Evolutionary conservation across 2,888 invertebrate species (phyloP).

Genomic region (Leptinotarsa haldemani): DNA sequence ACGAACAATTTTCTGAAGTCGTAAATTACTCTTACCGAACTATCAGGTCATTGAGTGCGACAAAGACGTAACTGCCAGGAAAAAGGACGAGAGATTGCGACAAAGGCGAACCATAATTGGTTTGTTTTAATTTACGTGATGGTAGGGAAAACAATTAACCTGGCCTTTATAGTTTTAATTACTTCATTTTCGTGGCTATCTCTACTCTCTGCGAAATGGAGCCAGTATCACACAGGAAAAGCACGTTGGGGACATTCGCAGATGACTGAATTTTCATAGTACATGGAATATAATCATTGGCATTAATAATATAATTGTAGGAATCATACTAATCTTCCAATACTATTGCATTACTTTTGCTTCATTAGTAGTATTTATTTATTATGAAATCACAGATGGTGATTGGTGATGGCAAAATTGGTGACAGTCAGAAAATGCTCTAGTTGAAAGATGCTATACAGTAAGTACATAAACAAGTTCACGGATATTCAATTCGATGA

Average conservation of each 20-base stretch:
- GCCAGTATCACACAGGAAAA: constrained; percentile 55
- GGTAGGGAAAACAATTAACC: constrained; percentile 74
- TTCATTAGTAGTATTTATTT: no score
- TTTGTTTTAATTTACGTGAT: constrained; percentile 67
- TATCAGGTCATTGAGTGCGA: constrained; percentile 32
- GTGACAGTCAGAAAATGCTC: no score
- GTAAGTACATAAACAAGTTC: no score
- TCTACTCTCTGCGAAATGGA: constrained; percentile 60
- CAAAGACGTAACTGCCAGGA: constrained; percentile 42
- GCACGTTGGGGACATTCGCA: constrained; percentile 19
- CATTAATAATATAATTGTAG: not conserved
- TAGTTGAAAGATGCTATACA: no score
- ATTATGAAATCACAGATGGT: no score
- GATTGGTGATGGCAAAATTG: no score
- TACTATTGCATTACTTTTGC: no score
- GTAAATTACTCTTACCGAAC: constrained; percentile 32
- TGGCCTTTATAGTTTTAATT: constrained; percentile 82
- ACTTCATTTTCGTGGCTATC: constrained; percentile 78
- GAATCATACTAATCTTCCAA: no score
- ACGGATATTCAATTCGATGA: no score
- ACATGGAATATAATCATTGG: constrained; percentile 15
- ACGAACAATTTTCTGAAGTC: constrained; percentile 33
- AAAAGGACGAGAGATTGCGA: constrained; percentile 54
- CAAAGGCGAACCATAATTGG: constrained; percentile 66
- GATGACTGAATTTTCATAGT: constrained; percentile 20